phyloP scores from a whole-genome alignment of 2,888 invertebrate species.

The Spodoptera picta region DNA sequence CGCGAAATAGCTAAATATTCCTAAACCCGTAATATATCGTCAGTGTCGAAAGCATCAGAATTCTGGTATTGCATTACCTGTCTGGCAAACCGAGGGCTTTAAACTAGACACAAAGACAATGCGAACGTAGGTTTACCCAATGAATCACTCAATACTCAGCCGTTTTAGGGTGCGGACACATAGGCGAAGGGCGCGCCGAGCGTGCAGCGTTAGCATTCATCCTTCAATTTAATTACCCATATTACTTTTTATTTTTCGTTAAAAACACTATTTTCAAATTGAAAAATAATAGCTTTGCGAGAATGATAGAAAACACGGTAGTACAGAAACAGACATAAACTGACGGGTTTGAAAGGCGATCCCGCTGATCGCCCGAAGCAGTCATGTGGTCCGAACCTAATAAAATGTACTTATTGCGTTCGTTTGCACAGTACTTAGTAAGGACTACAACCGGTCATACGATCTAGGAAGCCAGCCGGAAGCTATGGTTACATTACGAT shows the following conservation, averaged over 20 bases:
- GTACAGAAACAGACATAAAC: too few species aligned
- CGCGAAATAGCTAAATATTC: constrained; percentile 12
- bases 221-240: constrained; percentile 29
- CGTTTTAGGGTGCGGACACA: constrained; percentile 46
- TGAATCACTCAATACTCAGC: constrained; percentile 45
- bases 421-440: constrained; percentile 32
- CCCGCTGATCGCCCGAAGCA: too few species aligned
- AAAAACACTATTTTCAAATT: constrained; percentile 11
- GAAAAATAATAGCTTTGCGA: neutral
- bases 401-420: constrained; percentile 21
- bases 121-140: constrained; percentile 53
- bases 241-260: constrained; percentile 1
- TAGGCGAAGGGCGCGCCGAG: constrained; percentile 30
- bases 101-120: constrained; percentile 39
- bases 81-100: constrained; percentile 17
- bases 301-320: neutral
- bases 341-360: too few species aligned
- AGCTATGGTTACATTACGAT: constrained; percentile 48
- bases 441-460: constrained; percentile 50
- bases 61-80: constrained; percentile 23
- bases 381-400: constrained; percentile 9
- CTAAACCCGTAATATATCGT: constrained; percentile 3
- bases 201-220: constrained; percentile 29
- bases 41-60: constrained; percentile 27
- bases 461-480: constrained; percentile 57